A percentile compares a stretch with the other conserved stretches of the same genome.
Evolutionary conservation across 1,140 invertebrate genomes (phyloP).

Genomic region (Metaphire vulgaris): DNA sequence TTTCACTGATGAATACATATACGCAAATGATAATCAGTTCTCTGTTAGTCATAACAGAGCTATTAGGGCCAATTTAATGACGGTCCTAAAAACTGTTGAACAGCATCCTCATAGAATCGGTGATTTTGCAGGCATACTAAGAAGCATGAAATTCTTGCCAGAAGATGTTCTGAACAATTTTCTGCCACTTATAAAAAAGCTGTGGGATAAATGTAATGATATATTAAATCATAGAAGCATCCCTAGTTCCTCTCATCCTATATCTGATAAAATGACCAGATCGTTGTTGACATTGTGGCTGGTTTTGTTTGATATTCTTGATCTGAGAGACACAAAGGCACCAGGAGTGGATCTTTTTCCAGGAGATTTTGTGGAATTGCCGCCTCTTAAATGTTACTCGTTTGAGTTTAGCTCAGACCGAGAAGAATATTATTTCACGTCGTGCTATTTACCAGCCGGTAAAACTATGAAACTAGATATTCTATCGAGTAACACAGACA

Average conservation of each 20-base stretch:
- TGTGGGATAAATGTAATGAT: neutral
- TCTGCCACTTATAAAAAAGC: neutral
- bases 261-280: neutral
- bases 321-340: neutral
- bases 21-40: neutral
- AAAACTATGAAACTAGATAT: neutral
- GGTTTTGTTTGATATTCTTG: neutral
- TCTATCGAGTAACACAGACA: neutral
- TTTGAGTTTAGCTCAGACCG: neutral
- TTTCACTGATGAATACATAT: slow-evolving; percentile 6
- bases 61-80: neutral
- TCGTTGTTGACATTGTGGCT: neutral
- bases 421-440: slow-evolving; percentile 7
- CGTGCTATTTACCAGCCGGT: slow-evolving; percentile 18
- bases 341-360: slow-evolving; percentile 18
- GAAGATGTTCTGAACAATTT: neutral
- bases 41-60: neutral
- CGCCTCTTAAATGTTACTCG: neutral
- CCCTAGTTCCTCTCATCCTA: neutral
- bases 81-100: neutral
- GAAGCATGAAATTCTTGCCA: neutral
- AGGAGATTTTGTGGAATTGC: slow-evolving; percentile 9
- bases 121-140: neutral
- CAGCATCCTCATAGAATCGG: neutral
- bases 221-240: neutral